Evolutionary conservation across 2,797 vertebrate species (phyloP).

Genomic region (Muraenolepis orangiensis): DNA sequence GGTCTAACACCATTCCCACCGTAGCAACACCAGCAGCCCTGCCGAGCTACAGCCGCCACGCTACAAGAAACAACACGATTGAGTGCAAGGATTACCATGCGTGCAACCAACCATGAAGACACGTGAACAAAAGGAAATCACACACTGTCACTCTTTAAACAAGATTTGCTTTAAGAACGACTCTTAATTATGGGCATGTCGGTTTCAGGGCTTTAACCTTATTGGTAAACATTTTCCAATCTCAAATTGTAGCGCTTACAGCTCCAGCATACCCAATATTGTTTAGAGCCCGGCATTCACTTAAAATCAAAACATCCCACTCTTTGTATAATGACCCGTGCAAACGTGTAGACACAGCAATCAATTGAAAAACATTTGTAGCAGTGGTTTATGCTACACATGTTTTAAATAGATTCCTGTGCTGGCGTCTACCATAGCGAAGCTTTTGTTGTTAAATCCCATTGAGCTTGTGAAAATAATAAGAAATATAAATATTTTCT

Average conservation of each 20-base stretch:
- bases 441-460: not conserved
- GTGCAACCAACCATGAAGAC: too few species aligned
- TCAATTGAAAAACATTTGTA: not conserved
- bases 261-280: not conserved
- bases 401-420: too few species aligned
- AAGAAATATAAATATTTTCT: not conserved
- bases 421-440: too few species aligned
- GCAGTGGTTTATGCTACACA: too few species aligned
- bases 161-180: not conserved
- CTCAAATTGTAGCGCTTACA: not conserved
- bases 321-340: not conserved
- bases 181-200: not conserved
- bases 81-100: too few species aligned
- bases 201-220: not conserved
- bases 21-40: conserved; percentile 27
- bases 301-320: not conserved
- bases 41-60: conserved; percentile 24
- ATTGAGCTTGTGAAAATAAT: not conserved
- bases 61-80: conserved; percentile 11
- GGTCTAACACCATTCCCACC: conserved; percentile 85
- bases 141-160: not conserved
- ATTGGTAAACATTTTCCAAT: not conserved
- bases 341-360: not conserved
- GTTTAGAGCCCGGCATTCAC: not conserved
- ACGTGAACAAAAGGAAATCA: too few species aligned